Conservation (phyloP, 2,113 vertebrate species). For the Colinus virginianus region DNA sequence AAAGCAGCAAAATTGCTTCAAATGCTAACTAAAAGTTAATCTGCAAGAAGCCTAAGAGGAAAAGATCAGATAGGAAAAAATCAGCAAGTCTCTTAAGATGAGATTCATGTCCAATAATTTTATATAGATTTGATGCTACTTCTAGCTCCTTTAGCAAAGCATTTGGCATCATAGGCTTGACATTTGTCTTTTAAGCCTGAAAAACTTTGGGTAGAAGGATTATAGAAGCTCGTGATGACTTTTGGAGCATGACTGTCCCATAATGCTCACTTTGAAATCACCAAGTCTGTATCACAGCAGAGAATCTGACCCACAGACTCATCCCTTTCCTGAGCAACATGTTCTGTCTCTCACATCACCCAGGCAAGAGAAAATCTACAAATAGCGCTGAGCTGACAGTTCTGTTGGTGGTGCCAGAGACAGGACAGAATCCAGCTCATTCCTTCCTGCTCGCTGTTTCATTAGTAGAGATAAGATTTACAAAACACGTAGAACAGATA, state of each 20-base stretch:
- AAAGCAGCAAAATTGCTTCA: not conserved
- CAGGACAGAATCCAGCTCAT: slow-evolving; percentile 58
- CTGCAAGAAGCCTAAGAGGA: not conserved
- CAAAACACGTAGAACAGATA: not conserved
- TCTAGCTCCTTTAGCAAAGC: not conserved
- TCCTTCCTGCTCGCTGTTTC: not conserved
- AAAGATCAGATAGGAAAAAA: not conserved
- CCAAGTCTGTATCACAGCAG: not conserved
- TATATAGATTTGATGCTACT: not conserved
- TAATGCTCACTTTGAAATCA: not conserved
- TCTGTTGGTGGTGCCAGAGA: slow-evolving; percentile 1
- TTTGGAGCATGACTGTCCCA: not conserved
- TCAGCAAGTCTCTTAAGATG: not conserved
- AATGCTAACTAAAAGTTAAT: not conserved
- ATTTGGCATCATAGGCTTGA: not conserved
- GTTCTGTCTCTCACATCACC: slow-evolving; percentile 4
- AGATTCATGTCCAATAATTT: not conserved
- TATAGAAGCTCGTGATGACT: not conserved
- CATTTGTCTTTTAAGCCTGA: not conserved
- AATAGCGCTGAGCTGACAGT: slow-evolving; percentile 15
- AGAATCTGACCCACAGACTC: slow-evolving; percentile 12
- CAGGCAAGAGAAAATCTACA: not conserved
- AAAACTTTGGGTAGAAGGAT: not conserved
- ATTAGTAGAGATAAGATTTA: slow-evolving; percentile 51
- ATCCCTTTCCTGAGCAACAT: not conserved